Percentiles rank a stretch among this genome's conserved stretches.
Evolutionary conservation across 2,888 invertebrate species (phyloP).

Genomic region (Quadroppia sp.): DNA sequence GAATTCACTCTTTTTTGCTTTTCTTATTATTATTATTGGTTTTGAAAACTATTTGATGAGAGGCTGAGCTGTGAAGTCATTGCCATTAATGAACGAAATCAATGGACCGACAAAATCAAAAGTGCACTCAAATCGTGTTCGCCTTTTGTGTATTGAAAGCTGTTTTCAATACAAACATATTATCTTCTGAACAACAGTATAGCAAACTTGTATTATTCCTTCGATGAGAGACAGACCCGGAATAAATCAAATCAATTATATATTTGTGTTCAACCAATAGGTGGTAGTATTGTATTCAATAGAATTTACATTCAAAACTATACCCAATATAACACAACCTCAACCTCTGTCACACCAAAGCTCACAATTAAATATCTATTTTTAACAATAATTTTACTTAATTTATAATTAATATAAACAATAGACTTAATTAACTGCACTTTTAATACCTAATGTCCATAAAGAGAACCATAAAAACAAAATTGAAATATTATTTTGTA

Average conservation of each 20-base stretch:
- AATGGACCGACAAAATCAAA: conserved; percentile 13
- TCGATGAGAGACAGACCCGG: no score
- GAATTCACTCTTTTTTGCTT: background rate
- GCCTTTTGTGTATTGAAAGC: background rate
- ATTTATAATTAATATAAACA: background rate
- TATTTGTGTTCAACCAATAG: background rate
- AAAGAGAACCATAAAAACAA: no score
- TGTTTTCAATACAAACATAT: background rate
- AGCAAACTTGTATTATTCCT: background rate
- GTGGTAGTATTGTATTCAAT: background rate
- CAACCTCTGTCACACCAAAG: no score
- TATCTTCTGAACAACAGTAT: background rate
- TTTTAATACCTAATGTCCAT: no score
- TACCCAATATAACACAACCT: background rate
- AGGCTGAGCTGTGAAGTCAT: background rate
- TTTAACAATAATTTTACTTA: background rate
- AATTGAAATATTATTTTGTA: no score
- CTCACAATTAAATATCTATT: background rate
- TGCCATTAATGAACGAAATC: background rate
- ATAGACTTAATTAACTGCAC: background rate
- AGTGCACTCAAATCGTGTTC: background rate
- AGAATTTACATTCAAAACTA: background rate
- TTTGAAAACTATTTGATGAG: background rate
- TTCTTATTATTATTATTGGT: background rate
- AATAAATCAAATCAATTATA: no score